Evolutionary conservation across 2,888 invertebrate species (phyloP).

Genomic region (Drosophila anomelani): DNA sequence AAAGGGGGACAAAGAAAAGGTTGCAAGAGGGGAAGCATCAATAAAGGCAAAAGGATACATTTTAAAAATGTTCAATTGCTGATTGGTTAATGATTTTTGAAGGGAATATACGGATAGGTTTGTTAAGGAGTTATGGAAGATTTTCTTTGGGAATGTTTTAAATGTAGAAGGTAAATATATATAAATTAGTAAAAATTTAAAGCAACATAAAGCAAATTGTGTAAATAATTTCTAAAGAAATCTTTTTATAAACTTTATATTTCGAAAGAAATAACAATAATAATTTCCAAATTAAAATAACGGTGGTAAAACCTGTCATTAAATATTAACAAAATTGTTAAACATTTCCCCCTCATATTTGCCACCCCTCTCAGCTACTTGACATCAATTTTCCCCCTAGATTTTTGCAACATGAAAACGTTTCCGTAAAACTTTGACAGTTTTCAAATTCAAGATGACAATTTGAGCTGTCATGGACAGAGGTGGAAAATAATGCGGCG

Average conservation of each 20-base stretch:
- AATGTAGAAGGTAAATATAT: no score
- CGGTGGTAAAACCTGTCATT: not conserved
- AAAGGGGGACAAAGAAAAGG: not conserved
- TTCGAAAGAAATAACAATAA: not conserved
- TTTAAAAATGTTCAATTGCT: conserved; percentile 25
- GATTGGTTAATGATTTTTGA: conserved; percentile 3
- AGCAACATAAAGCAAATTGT: no score
- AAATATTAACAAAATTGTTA: not conserved
- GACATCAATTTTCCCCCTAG: not conserved
- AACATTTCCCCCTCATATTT: not conserved
- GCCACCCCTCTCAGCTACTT: not conserved
- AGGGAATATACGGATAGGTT: not conserved
- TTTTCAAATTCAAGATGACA: conserved; percentile 76
- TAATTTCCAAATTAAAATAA: not conserved
- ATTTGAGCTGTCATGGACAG: conserved; percentile 77
- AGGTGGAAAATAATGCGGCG: conserved; percentile 1
- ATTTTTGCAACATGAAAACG: conserved; percentile 17
- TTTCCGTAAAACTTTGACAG: conserved; percentile 58
- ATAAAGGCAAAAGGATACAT: not conserved
- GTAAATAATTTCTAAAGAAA: no score
- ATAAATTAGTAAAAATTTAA: no score
- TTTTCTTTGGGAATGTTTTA: not conserved
- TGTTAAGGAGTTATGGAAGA: not conserved
- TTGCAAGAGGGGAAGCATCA: not conserved
- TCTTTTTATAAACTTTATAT: no score